A percentile compares a stretch with the other conserved stretches of the same genome.
Conservation (phyloP, 2,113 vertebrate species). For the Pungitius pungitius region DNA sequence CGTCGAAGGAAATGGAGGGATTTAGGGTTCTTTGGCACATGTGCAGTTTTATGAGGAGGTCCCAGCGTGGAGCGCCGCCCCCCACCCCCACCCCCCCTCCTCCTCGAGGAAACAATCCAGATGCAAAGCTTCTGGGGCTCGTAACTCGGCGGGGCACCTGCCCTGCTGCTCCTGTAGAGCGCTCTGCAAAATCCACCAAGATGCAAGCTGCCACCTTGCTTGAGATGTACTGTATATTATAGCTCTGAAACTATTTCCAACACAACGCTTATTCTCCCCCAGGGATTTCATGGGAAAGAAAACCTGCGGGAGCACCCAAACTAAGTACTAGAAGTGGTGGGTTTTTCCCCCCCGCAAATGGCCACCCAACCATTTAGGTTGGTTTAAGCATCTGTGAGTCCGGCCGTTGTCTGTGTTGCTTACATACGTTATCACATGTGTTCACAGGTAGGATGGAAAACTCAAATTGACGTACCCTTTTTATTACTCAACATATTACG, state of each 20-base stretch:
- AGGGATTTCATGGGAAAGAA: not conserved
- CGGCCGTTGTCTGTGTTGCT: not conserved
- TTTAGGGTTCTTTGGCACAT: slow-evolving; percentile 56
- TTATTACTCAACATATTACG: not conserved
- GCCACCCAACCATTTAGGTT: not conserved
- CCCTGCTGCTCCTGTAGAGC: slow-evolving; percentile 61
- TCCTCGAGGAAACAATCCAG: slow-evolving; percentile 76
- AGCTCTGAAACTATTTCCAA: slow-evolving; percentile 5
- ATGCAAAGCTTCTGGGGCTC: slow-evolving; percentile 72
- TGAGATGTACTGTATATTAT: no score
- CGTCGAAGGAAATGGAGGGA: slow-evolving; percentile 37
- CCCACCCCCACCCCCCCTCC: no score
- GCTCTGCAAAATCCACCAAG: slow-evolving; percentile 46
- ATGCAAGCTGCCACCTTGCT: slow-evolving; percentile 7
- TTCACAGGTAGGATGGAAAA: not conserved
- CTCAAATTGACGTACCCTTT: not conserved
- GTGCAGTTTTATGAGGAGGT: slow-evolving; percentile 69
- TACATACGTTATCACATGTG: not conserved
- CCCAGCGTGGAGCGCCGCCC: slow-evolving; percentile 52
- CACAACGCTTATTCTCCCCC: not conserved
- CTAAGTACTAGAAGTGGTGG: no score
- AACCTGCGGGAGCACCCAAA: not conserved
- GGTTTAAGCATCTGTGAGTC: not conserved
- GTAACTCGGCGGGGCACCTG: slow-evolving; percentile 72
- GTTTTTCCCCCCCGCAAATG: no score